Conservation (phyloP, 2,113 vertebrate species). For the Tetrax tetrax region DNA sequence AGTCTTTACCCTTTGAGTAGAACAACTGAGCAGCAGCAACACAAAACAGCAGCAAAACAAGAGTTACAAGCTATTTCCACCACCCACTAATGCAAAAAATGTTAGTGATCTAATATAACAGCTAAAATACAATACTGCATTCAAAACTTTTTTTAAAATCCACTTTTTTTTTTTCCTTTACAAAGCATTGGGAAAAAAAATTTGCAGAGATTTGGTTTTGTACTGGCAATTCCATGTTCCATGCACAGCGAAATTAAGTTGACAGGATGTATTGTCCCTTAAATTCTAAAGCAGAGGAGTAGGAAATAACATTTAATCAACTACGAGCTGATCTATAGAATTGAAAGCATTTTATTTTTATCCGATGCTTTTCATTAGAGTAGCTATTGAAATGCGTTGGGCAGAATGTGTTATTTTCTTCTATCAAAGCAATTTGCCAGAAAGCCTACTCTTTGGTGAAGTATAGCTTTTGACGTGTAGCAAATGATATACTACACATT, state of each 20-base stretch:
- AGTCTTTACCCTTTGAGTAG: background rate
- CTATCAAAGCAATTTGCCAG: constrained; percentile 44
- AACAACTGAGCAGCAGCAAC: background rate
- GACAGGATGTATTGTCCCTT: constrained; percentile 14
- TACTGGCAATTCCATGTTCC: background rate
- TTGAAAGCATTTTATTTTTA: constrained; percentile 18
- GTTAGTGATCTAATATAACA: background rate
- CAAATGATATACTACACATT: constrained; percentile 8
- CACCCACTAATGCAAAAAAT: constrained; percentile 18
- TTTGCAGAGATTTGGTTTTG: background rate
- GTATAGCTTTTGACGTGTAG: background rate
- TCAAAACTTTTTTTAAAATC: background rate
- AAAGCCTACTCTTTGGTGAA: constrained; percentile 29
- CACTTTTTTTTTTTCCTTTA: background rate
- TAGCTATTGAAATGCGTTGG: constrained; percentile 15
- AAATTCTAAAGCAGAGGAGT: background rate
- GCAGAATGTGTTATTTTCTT: constrained; percentile 45
- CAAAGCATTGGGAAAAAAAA: background rate
- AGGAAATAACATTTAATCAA: constrained; percentile 25
- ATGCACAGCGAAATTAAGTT: background rate
- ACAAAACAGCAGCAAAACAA: constrained; percentile 2
- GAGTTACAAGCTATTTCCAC: background rate
- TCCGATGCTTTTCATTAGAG: constrained; percentile 28
- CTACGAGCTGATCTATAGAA: background rate
- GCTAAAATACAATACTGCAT: constrained; percentile 8